Evolutionary conservation across 2,797 vertebrate genomes (phyloP).

Genomic region (Adelosebastes latens): DNA sequence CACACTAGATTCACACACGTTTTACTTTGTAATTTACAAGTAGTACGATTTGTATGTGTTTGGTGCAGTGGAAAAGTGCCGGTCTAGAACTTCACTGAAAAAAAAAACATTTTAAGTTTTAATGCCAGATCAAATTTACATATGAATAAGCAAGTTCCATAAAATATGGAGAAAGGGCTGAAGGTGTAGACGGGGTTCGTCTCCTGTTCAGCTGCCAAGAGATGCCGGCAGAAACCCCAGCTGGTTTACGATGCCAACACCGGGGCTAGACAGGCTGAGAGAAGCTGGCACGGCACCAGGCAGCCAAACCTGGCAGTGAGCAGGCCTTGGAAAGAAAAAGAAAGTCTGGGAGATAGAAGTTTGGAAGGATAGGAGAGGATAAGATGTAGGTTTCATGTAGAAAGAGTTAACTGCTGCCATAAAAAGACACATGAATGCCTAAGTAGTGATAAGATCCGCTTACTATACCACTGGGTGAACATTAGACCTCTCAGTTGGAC

Average conservation of each 20-base stretch:
- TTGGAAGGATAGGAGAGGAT: not conserved
- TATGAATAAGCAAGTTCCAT: not conserved
- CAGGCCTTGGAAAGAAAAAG: slow-evolving; percentile 1
- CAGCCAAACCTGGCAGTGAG: slow-evolving; percentile 43
- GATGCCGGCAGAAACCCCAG: slow-evolving; percentile 68
- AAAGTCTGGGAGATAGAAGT: slow-evolving; percentile 12
- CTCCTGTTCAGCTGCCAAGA: slow-evolving; percentile 36
- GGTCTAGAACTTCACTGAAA: not conserved
- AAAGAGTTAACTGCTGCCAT: slow-evolving; percentile 1
- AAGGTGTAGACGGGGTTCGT: slow-evolving; percentile 8
- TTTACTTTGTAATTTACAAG: not conserved
- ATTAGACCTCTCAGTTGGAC: slow-evolving; percentile 5
- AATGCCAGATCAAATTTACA: not conserved
- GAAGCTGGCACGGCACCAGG: slow-evolving; percentile 62
- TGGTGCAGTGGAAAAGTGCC: not conserved
- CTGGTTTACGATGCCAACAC: slow-evolving; percentile 48
- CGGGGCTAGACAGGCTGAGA: slow-evolving; percentile 60
- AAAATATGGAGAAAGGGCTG: slow-evolving; percentile 5
- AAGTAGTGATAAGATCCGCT: not conserved
- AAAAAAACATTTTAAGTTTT: not conserved
- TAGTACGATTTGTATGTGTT: not conserved
- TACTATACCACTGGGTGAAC: slow-evolving; percentile 2
- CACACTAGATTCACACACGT: not conserved
- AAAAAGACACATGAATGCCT: slow-evolving; percentile 21
- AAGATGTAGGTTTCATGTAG: not conserved